These are phyloP conservation scores for Plebejus argus DNA, from an alignment of 2,888 invertebrate species.

Conservation along the genomic window DNA sequence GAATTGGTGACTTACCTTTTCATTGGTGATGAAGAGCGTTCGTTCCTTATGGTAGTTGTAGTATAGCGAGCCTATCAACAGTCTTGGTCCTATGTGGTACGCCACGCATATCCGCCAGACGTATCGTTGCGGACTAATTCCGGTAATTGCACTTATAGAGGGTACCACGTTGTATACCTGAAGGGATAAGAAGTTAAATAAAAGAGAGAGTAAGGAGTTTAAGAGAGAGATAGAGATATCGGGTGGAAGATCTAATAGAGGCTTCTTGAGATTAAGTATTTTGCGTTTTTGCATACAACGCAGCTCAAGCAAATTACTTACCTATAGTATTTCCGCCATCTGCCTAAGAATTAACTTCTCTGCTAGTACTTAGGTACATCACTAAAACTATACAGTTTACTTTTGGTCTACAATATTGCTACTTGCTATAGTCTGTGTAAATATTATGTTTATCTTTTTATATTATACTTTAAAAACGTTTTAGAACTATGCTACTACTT, in stretches of 20 bases:
- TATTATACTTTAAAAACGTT: not conserved
- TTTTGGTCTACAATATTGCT: too few relatives aligned
- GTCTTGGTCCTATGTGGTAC: constrained; percentile 93
- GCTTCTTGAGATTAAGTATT: too few relatives aligned
- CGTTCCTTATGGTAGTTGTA: constrained; percentile 89
- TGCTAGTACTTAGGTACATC: too few relatives aligned
- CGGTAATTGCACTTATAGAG: constrained; percentile 97
- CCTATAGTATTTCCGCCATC: too few relatives aligned
- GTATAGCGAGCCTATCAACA: constrained; percentile 93
- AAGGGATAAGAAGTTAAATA: constrained; percentile 14
- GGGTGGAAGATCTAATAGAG: too few relatives aligned
- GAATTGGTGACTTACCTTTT: constrained; percentile 57
- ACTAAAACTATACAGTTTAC: too few relatives aligned
- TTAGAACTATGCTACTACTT: not conserved
- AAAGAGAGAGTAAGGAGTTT: not conserved
- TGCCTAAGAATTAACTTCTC: too few relatives aligned
- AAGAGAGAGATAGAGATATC: too few relatives aligned
- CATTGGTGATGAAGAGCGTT: constrained; percentile 80
- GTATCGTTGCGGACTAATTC: constrained; percentile 95
- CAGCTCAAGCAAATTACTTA: too few relatives aligned
- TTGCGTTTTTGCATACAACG: too few relatives aligned
- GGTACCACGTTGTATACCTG: constrained; percentile 97
- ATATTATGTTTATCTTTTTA: not conserved
- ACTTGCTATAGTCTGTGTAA: not conserved
- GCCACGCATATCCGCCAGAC: constrained; percentile 96